Conservation (phyloP, 2,113 vertebrate genomes). For the Notothenia coriiceps region DNA sequence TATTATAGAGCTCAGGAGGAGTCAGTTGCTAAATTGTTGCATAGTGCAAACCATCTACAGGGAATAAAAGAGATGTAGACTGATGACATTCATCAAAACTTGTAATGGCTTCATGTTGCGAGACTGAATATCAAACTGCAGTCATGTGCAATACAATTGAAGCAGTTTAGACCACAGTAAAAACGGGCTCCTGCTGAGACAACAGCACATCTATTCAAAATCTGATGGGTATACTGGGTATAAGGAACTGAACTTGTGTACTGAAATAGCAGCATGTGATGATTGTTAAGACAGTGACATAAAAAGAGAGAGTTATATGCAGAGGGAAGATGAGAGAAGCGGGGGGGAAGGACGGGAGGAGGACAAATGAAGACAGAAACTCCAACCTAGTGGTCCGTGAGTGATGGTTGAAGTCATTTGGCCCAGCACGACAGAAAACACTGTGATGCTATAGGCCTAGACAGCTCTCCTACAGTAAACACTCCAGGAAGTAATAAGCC, state of each 20-base stretch:
- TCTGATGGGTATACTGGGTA: constrained; percentile 28
- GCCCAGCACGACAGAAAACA: constrained; percentile 46
- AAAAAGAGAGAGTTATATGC: neutral
- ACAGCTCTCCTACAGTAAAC: constrained; percentile 55
- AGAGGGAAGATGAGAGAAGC: neutral
- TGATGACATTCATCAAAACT: constrained; percentile 58
- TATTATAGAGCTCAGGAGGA: constrained; percentile 14
- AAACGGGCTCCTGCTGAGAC: constrained; percentile 25
- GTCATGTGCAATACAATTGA: constrained; percentile 15
- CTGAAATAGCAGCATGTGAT: constrained; percentile 7
- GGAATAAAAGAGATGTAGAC: neutral
- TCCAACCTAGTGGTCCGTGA: constrained; percentile 28
- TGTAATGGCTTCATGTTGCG: constrained; percentile 54
- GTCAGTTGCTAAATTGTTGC: constrained; percentile 37
- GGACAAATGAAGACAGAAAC: constrained; percentile 42
- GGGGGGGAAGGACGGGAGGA: constrained; percentile 1
- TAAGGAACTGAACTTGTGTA: constrained; percentile 11
- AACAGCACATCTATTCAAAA: constrained; percentile 47
- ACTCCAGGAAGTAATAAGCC: constrained; percentile 66
- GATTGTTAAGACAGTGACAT: constrained; percentile 4
- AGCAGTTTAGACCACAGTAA: constrained; percentile 2
- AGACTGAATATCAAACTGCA: constrained; percentile 29
- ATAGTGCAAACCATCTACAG: constrained; percentile 16
- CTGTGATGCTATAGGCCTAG: constrained; percentile 3
- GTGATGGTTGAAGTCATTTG: constrained; percentile 69